These are phyloP conservation scores for Chymomyza costata DNA, from an alignment of 1,140 invertebrate genomes.

Conservation along the genomic window DNA sequence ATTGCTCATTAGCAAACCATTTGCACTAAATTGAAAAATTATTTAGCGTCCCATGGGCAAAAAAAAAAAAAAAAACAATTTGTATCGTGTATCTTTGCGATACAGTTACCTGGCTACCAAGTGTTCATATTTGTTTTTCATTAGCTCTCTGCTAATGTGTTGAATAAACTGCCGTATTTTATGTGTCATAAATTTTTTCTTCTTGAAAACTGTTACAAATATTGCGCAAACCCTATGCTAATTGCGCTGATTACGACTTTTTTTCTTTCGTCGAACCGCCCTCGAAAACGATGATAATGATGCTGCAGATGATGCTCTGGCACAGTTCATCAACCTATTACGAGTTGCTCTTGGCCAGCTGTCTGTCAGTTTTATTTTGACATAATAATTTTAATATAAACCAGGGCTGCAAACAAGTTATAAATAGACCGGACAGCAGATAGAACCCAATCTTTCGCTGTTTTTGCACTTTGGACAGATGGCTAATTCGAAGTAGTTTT, in stretches of 20 bases:
- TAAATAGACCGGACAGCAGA: too few species aligned
- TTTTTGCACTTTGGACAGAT: too few species aligned
- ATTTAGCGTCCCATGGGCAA: constrained; percentile 9
- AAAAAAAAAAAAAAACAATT: constrained; percentile 1
- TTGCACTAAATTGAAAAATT: constrained; percentile 39
- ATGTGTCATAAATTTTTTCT: constrained; percentile 19
- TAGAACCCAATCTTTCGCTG: too few species aligned
- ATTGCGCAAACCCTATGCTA: too few species aligned
- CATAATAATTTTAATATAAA: constrained; percentile 22
- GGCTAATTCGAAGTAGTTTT: too few species aligned
- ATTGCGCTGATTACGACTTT: too few species aligned
- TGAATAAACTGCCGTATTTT: constrained; percentile 30
- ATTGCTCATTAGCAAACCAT: constrained; percentile 29
- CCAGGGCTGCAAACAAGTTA: too few species aligned
- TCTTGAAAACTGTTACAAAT: constrained; percentile 26
- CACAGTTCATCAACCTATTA: constrained; percentile 32
- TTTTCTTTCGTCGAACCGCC: too few species aligned
- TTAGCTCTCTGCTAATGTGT: constrained; percentile 50
- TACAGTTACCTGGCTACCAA: neutral
- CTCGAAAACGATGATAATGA: too few species aligned
- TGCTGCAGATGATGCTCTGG: too few species aligned
- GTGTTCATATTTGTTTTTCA: constrained; percentile 40
- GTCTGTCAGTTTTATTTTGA: constrained; percentile 2
- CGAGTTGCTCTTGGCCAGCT: neutral
- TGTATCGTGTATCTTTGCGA: neutral